Percentiles rank a stretch among this genome's conserved stretches.
phyloP scores from a whole-genome alignment of 2,797 vertebrate genomes.

The Salmo trutta region DNA sequence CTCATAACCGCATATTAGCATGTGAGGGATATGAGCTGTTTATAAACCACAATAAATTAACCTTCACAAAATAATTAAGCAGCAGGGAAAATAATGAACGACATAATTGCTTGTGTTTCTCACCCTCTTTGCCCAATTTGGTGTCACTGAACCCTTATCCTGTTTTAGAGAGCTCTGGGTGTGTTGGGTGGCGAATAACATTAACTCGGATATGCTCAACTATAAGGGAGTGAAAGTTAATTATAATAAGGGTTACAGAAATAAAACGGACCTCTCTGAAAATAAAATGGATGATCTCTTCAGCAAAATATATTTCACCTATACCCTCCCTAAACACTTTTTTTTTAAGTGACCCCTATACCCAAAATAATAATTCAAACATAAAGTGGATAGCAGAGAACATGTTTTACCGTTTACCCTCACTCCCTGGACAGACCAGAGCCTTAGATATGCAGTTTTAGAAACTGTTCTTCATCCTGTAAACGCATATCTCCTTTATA shows the following conservation, averaged over 20 bases:
- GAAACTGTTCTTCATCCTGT: too few species aligned
- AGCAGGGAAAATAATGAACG: conserved; percentile 17
- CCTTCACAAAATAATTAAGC: conserved; percentile 25
- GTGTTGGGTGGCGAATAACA: neutral
- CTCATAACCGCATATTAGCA: conserved; percentile 10
- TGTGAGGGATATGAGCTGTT: conserved; percentile 19
- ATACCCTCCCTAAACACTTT: too few species aligned
- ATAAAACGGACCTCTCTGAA: too few species aligned
- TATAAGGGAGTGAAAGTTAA: neutral
- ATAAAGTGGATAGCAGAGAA: too few species aligned
- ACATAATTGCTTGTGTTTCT: conserved; percentile 20
- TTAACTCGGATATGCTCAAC: neutral
- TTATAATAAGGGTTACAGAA: too few species aligned
- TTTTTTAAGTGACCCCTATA: too few species aligned
- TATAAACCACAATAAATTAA: conserved; percentile 20
- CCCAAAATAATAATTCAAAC: too few species aligned
- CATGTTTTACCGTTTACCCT: too few species aligned
- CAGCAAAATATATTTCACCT: too few species aligned
- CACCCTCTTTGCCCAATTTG: neutral
- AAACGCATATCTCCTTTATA: too few species aligned
- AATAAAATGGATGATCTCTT: neutral
- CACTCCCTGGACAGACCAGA: too few species aligned
- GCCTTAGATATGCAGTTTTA: too few species aligned
- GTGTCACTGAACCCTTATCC: neutral
- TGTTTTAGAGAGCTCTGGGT: neutral